These are phyloP conservation scores for Drosophila busckii DNA, from an alignment of 1,140 invertebrate genomes.

Conservation along the genomic window DNA sequence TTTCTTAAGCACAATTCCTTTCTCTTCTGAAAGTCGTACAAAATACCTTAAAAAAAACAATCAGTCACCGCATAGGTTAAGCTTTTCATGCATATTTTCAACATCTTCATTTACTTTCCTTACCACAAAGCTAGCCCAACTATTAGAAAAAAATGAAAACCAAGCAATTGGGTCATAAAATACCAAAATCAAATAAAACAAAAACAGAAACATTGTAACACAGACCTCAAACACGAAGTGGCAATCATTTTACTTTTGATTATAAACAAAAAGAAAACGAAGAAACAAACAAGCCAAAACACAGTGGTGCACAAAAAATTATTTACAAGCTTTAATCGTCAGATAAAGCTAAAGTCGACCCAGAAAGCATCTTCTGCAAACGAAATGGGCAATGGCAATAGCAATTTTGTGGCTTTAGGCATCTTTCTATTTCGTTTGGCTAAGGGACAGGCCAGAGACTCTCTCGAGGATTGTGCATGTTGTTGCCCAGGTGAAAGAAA, in stretches of 20 bases:
- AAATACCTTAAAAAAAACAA: conserved; percentile 6
- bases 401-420: conserved; percentile 8
- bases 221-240: conserved; percentile 61
- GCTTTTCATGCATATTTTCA: neutral
- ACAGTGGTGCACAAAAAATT: conserved; percentile 33
- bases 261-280: conserved; percentile 55
- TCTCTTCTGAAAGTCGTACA: conserved; percentile 15
- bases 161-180: conserved; percentile 60
- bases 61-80: neutral
- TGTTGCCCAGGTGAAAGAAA: conserved; percentile 41
- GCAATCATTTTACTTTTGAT: conserved; percentile 76
- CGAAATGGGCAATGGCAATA: neutral
- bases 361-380: conserved; percentile 20
- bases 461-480: no score
- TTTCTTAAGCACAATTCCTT: no score
- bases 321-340: conserved; percentile 32
- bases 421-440: conserved; percentile 46
- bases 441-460: conserved; percentile 9
- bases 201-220: conserved; percentile 13
- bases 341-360: conserved; percentile 26
- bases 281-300: conserved; percentile 41
- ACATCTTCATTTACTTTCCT: conserved; percentile 53
- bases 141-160: conserved; percentile 29
- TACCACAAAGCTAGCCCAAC: conserved; percentile 46
- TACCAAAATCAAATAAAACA: conserved; percentile 16